Conservation (phyloP, 64 coral and sea anemone genomes). For the Catalaphyllia jardinei region DNA sequence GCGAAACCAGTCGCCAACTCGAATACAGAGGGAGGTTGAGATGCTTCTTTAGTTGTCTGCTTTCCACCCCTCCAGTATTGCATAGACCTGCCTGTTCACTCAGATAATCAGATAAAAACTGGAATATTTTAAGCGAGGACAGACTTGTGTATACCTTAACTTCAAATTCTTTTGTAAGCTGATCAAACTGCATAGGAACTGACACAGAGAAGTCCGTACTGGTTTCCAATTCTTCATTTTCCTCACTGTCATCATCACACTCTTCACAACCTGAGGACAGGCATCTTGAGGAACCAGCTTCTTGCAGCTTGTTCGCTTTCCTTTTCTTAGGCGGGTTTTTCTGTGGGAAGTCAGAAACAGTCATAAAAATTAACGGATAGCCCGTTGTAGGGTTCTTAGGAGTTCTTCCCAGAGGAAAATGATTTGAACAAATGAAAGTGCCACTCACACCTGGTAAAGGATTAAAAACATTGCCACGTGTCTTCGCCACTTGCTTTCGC, state of each 20-base stretch:
- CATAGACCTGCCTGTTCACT: constrained; percentile 46
- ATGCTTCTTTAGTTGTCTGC: constrained; percentile 53
- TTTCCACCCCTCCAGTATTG: constrained; percentile 78
- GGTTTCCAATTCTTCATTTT: not conserved
- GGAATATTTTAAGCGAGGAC: constrained; percentile 63
- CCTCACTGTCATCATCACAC: not conserved
- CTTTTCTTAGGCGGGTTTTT: constrained; percentile 35
- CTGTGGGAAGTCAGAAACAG: constrained; percentile 2
- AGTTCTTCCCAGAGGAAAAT: too few species aligned
- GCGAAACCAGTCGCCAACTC: not conserved
- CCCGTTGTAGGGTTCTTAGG: too few species aligned
- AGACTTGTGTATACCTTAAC: constrained; percentile 55
- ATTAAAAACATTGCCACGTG: constrained; percentile 28
- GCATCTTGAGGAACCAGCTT: not conserved
- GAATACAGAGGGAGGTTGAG: constrained; percentile 7
- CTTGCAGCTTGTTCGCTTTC: constrained; percentile 3
- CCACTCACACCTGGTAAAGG: not conserved
- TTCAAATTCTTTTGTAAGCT: constrained; percentile 36
- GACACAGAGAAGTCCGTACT: not conserved
- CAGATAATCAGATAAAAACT: constrained; percentile 57
- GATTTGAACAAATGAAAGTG: too few species aligned
- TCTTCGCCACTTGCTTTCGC: constrained; percentile 55
- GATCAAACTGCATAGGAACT: constrained; percentile 73
- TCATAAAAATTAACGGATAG: not conserved
- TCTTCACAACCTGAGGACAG: too few species aligned